Conservation (phyloP, 2,113 vertebrate species). For the Limanda limanda region DNA sequence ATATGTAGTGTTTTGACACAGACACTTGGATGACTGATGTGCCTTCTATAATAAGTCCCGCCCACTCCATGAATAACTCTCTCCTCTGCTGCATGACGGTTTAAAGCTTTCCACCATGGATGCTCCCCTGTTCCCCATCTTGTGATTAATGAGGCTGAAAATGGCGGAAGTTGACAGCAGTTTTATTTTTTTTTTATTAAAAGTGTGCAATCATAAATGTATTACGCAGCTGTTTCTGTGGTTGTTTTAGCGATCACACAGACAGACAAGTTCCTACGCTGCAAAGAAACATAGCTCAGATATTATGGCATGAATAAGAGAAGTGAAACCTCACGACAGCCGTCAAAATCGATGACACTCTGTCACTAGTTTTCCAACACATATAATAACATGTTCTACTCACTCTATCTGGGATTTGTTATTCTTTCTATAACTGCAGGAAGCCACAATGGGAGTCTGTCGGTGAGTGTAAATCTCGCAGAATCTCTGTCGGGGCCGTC, state of each 20-base stretch:
- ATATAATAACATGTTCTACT: background rate
- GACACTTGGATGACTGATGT: slow-evolving; percentile 8
- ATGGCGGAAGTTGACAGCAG: background rate
- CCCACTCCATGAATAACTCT: slow-evolving; percentile 7
- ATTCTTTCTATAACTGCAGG: background rate
- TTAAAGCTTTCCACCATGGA: background rate
- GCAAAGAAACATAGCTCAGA: background rate
- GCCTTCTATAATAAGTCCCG: slow-evolving; percentile 15
- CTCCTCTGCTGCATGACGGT: background rate
- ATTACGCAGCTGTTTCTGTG: background rate
- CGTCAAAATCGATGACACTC: background rate
- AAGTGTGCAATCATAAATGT: background rate
- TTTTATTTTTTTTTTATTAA: background rate
- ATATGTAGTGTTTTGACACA: slow-evolving; percentile 46
- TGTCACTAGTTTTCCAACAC: background rate
- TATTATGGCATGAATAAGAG: background rate
- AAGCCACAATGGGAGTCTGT: background rate
- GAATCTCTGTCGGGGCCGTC: slow-evolving; percentile 18
- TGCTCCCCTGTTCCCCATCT: background rate
- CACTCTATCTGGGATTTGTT: background rate
- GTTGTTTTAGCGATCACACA: background rate
- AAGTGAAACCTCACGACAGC: slow-evolving; percentile 20
- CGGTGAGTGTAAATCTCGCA: background rate
- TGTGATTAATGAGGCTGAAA: background rate
- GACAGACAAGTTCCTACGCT: background rate